Conservation (phyloP, 2,113 vertebrate genomes). For the Camelus bactrianus region DNA sequence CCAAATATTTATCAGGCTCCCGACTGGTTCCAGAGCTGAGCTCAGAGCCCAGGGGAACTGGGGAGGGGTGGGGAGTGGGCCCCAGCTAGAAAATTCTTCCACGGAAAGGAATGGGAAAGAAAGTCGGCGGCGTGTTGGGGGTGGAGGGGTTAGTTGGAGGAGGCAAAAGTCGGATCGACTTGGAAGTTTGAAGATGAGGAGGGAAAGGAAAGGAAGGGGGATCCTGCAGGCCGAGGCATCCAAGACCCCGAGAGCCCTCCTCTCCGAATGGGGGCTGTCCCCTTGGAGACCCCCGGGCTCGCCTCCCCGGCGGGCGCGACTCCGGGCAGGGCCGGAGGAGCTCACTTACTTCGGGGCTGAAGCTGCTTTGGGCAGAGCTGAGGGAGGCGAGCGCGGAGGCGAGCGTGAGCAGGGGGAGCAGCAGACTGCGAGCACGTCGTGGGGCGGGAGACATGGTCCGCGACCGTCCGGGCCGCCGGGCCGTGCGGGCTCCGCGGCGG, state of each 20-base stretch:
- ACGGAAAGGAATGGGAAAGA: constrained; percentile 31
- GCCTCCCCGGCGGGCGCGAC: constrained; percentile 50
- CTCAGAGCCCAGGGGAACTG: constrained; percentile 3
- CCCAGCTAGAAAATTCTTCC: neutral
- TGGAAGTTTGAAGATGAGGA: constrained; percentile 46
- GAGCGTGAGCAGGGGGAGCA: constrained; percentile 78
- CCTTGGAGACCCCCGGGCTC: constrained; percentile 7
- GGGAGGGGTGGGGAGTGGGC: neutral
- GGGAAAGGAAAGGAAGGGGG: neutral
- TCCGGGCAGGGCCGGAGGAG: constrained; percentile 25
- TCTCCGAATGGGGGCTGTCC: neutral
- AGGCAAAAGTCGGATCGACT: constrained; percentile 39
- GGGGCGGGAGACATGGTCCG: constrained; percentile 78
- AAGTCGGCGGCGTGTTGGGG: neutral
- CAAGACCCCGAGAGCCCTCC: neutral
- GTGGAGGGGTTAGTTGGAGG: neutral
- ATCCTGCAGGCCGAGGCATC: neutral
- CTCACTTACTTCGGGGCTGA: constrained; percentile 84
- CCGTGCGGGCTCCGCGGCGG: constrained; percentile 64
- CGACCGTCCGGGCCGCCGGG: constrained; percentile 39
- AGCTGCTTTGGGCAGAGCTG: constrained; percentile 78
- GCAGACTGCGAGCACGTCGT: constrained; percentile 65
- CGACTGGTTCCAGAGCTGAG: neutral
- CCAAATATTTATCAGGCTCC: constrained; percentile 43
- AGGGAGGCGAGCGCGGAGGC: constrained; percentile 73